Evolutionary conservation across 2,888 invertebrate genomes (phyloP), one percentile per base, ranked within the genome.

Genomic region (Xanthia togata): DNA sequence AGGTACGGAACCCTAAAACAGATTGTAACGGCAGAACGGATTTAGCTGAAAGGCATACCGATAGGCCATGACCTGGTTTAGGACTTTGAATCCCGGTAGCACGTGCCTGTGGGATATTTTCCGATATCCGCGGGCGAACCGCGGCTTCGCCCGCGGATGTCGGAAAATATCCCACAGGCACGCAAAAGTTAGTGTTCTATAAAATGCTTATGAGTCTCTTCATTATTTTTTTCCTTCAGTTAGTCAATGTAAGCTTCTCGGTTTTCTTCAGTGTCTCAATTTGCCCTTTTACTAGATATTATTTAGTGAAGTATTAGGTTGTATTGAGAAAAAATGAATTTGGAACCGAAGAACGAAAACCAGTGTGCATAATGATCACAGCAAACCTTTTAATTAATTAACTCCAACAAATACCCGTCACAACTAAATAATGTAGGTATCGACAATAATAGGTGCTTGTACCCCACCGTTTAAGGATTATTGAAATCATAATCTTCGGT

Each of bases 401-500:
- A 11, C 55, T 55, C 55, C n/a, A 55, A 38, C n/a, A 50, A 41
- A 1, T 55, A 0, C 12, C 50, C 14, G 23, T 17, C 31, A 31
- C 57, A 64, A 59, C 44, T 12, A 50, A 53, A 23, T 23, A n/a
- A 55, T 23, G 2, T 50, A 50, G 2, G 50, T 4, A 17, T 11
- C 0, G 6, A 57, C 64, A 70, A 31, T 31, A 85, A 85, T 68
- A 57, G 71, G 72, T 59, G 38, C 57, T 59, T 64, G 14, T 60
- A 77, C 79, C 81, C 35, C 50, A 84, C 67, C 62, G 67, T 73
- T 82, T 84, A 80, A 81, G 73, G 76, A 82, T 82, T 79, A 86
- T 88, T 83, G 74, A 76, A 88, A 87, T 78, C 73, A 83, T 76
- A 81, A 87, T 83, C 71, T 80, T 70, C 73, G 62, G 75, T 70